phyloP scores from a whole-genome alignment of 2,888 invertebrate species.

The Noctua janthe region DNA sequence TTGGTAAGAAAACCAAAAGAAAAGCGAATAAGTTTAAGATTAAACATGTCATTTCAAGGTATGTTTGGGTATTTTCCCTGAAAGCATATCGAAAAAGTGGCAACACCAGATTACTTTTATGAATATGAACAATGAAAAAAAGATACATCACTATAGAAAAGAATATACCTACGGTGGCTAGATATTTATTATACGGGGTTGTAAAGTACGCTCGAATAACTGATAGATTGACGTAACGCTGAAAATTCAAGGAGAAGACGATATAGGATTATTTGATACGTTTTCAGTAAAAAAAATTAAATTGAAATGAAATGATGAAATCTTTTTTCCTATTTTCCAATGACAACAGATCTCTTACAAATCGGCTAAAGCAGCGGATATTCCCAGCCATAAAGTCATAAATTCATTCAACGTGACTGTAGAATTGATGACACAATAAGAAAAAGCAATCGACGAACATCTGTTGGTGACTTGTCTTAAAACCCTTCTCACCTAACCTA shows the following conservation, averaged over 20 bases:
- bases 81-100: not conserved
- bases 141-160: not conserved
- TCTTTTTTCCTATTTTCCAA: not conserved
- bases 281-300: not conserved
- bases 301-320: not conserved
- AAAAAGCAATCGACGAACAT: not conserved
- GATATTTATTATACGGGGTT: not conserved
- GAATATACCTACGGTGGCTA: not conserved
- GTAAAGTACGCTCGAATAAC: not conserved
- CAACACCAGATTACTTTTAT: not conserved
- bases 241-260: not conserved
- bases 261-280: not conserved
- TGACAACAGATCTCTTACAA: not conserved
- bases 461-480: not conserved
- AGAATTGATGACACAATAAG: not conserved
- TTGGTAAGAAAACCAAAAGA: constrained; percentile 77
- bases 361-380: not conserved
- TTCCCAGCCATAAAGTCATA: not conserved
- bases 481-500: constrained; percentile 1
- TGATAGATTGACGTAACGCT: not conserved
- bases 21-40: constrained; percentile 25
- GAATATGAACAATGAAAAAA: not conserved
- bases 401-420: not conserved
- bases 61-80: not conserved
- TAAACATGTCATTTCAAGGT: constrained; percentile 8